Conservation (phyloP, 2,113 vertebrate species). For the Ciconia stormi region DNA sequence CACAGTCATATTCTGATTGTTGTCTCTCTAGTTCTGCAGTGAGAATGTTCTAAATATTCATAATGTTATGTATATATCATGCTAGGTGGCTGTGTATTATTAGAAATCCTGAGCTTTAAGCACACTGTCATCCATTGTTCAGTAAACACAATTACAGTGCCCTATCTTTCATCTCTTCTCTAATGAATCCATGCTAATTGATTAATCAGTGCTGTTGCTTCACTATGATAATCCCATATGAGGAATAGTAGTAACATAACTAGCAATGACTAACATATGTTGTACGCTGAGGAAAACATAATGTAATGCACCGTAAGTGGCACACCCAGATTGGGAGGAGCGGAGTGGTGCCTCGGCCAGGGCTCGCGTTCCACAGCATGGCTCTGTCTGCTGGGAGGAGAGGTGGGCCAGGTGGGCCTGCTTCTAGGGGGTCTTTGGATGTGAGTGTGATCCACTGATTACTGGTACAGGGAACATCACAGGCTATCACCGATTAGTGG, state of each 20-base stretch:
- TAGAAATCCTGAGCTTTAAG: conserved; percentile 34
- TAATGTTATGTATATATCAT: conserved; percentile 1
- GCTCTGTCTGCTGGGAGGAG: background rate
- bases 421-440: background rate
- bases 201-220: conserved; percentile 64
- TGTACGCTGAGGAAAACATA: background rate
- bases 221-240: conserved; percentile 23
- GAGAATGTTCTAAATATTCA: conserved; percentile 29
- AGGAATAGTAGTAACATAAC: conserved; percentile 5
- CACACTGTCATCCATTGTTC: conserved; percentile 52
- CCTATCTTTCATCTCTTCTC: conserved; percentile 32
- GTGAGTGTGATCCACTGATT: too few relatives aligned
- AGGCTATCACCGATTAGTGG: fast-evolving
- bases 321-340: background rate
- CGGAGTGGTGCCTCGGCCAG: fast-evolving
- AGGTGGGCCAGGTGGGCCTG: background rate
- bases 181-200: conserved; percentile 66
- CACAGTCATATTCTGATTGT: background rate
- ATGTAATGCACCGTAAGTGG: background rate
- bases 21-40: background rate
- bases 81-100: background rate
- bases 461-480: background rate
- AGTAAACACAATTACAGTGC: conserved; percentile 62
- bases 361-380: fast-evolving
- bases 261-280: conserved; percentile 8